A percentile compares a stretch with the other conserved stretches of the same genome.
phyloP scores from a whole-genome alignment of 2,888 invertebrate genomes.

The Dusona sp. region DNA sequence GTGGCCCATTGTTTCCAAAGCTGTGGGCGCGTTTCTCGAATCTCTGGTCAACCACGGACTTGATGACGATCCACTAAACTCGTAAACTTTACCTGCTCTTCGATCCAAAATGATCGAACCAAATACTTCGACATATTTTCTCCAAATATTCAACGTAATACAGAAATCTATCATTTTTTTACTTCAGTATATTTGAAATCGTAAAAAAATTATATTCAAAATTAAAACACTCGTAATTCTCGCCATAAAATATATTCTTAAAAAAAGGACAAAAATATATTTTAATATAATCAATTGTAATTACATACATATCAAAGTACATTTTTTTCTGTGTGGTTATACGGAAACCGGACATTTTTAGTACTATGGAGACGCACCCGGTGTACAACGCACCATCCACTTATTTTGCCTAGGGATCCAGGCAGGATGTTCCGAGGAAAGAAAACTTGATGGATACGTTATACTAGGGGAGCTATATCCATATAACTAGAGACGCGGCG shows the following conservation, averaged over 20 bases:
- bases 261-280: too few relatives aligned
- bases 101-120: background rate
- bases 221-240: too few relatives aligned
- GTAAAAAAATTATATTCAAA: too few relatives aligned
- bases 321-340: too few relatives aligned
- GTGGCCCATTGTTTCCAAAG: conserved; percentile 10
- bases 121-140: background rate
- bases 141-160: background rate
- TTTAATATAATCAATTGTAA: too few relatives aligned
- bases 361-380: conserved; percentile 38
- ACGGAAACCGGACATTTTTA: background rate
- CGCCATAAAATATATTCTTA: too few relatives aligned
- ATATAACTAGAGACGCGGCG: background rate
- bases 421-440: conserved; percentile 63
- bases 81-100: background rate
- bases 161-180: background rate
- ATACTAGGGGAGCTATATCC: conserved; percentile 36
- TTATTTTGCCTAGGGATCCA: conserved; percentile 55
- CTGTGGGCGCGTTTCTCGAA: conserved; percentile 11
- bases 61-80: background rate
- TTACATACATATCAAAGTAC: too few relatives aligned
- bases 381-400: conserved; percentile 58
- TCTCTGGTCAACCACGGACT: conserved; percentile 2
- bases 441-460: conserved; percentile 66
- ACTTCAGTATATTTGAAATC: too few relatives aligned